Percentiles rank a stretch among this genome's conserved stretches.
phyloP scores from a whole-genome alignment of 2,888 invertebrate genomes.

The Eristalis arbustorum region DNA sequence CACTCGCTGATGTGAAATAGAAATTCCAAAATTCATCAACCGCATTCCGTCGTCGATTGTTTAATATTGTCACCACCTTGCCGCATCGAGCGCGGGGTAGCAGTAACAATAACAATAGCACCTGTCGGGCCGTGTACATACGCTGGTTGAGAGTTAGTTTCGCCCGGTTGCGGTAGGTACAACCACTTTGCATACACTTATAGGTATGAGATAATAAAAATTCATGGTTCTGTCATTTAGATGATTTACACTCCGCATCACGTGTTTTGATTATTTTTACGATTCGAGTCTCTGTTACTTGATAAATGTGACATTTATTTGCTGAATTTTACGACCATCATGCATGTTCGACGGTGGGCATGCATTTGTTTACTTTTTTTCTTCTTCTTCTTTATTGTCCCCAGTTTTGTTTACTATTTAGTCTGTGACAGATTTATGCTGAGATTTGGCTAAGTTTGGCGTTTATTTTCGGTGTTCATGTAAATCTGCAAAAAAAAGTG shows the following conservation, averaged over 20 bases:
- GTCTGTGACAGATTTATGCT: background rate
- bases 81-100: constrained; percentile 2
- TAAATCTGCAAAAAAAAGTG: background rate
- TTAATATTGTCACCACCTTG: constrained; percentile 15
- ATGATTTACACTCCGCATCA: constrained; percentile 49
- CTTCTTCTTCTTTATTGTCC: background rate
- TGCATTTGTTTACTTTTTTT: background rate
- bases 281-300: constrained; percentile 36
- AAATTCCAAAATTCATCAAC: background rate
- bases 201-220: background rate
- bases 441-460: background rate
- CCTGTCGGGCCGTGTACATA: constrained; percentile 21
- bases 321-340: constrained; percentile 38
- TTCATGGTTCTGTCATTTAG: constrained; percentile 37
- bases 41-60: constrained; percentile 27
- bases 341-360: background rate
- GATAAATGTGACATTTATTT: constrained; percentile 58
- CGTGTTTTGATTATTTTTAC: constrained; percentile 51
- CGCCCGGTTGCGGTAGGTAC: constrained; percentile 17
- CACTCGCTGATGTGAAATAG: background rate
- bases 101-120: constrained; percentile 38
- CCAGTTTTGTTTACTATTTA: background rate
- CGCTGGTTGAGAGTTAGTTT: background rate
- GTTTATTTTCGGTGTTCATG: background rate
- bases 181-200: constrained; percentile 16